Conservation (phyloP, 2,797 vertebrate genomes). For the Acrossocheilus wenchowensis region DNA sequence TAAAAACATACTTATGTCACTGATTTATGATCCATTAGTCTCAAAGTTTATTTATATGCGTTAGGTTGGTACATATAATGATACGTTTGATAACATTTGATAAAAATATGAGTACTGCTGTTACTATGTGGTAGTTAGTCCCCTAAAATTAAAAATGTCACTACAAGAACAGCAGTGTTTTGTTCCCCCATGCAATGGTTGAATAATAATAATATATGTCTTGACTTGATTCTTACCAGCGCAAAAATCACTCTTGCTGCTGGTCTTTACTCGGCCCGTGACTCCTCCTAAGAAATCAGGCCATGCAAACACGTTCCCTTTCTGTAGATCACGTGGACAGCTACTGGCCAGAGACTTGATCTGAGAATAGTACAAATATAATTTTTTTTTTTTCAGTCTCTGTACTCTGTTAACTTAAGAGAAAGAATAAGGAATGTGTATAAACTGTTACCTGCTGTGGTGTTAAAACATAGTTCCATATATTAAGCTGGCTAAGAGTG, state of each 20-base stretch:
- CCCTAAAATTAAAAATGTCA: not conserved
- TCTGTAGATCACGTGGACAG: constrained; percentile 86
- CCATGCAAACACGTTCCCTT: constrained; percentile 95
- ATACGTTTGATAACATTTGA: not conserved
- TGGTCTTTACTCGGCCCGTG: constrained; percentile 91
- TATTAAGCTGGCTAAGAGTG: constrained; percentile 96
- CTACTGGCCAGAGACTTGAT: constrained; percentile 90
- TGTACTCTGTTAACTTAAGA: not conserved
- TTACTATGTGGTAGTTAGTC: not conserved
- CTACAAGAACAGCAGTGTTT: not conserved
- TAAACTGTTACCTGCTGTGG: constrained; percentile 86
- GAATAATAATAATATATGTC: not conserved
- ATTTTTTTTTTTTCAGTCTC: not conserved
- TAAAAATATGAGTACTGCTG: not conserved
- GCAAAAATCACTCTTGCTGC: constrained; percentile 91
- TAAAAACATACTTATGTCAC: not conserved
- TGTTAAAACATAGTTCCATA: constrained; percentile 92
- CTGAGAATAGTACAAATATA: constrained; percentile 72
- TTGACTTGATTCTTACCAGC: constrained; percentile 79
- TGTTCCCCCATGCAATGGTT: not conserved
- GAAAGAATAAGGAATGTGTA: not conserved
- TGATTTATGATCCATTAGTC: not conserved
- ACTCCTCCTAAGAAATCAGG: constrained; percentile 92
- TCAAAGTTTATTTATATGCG: not conserved
- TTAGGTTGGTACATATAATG: not conserved